These are phyloP conservation scores for Herpailurus yagouaroundi DNA, from an alignment of 2,113 vertebrate genomes.

Conservation along the genomic window DNA sequence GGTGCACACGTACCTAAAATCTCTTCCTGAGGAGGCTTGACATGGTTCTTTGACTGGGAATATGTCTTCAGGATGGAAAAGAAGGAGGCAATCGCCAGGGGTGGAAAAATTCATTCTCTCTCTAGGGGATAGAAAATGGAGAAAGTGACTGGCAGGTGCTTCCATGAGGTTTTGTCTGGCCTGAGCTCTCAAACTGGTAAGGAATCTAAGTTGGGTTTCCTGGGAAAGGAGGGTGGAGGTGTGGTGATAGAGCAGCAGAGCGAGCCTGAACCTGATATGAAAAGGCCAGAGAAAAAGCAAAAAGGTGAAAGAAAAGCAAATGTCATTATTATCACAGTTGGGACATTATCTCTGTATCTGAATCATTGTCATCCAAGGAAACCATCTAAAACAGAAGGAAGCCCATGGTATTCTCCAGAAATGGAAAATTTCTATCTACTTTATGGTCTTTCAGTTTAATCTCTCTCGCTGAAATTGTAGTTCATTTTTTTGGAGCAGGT, in stretches of 20 bases:
- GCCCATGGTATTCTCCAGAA: conserved; percentile 3
- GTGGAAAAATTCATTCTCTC: neutral
- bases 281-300: neutral
- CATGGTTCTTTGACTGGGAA: neutral
- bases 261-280: neutral
- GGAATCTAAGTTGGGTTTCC: neutral
- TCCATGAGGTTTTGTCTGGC: neutral
- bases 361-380: neutral
- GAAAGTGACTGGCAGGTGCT: neutral
- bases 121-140: neutral
- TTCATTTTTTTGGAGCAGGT: neutral
- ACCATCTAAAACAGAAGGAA: conserved; percentile 41
- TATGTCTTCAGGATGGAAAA: neutral
- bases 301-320: neutral
- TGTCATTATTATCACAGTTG: neutral
- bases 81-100: neutral
- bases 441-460: conserved; percentile 15
- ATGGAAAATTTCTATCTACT: conserved; percentile 45
- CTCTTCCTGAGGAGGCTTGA: neutral
- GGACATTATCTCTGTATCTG: neutral
- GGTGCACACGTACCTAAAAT: neutral
- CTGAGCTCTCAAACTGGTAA: neutral
- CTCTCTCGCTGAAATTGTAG: conserved; percentile 21
- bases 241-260: neutral
- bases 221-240: neutral